Conservation (phyloP, 2,888 invertebrate species). For the Ennomos fuscantarius region DNA sequence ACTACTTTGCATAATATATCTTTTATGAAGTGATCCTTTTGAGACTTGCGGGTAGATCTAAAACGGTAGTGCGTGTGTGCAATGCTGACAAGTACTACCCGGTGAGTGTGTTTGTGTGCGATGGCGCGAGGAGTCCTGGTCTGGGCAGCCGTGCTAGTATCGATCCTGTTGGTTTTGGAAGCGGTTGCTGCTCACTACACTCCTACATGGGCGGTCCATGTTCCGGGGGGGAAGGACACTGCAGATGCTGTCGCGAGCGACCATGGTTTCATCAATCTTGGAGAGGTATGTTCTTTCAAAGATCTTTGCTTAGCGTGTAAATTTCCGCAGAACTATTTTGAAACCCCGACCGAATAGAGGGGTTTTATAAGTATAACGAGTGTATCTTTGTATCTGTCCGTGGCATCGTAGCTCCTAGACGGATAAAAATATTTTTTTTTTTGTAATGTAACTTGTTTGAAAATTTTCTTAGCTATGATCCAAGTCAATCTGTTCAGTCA, state of each 20-base stretch:
- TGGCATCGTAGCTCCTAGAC: conserved; percentile 5
- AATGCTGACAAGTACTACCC: conserved; percentile 82
- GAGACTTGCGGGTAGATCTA: conserved; percentile 39
- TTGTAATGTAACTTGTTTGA: too few species aligned
- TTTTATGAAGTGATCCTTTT: conserved; percentile 17
- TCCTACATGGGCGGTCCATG: conserved; percentile 94
- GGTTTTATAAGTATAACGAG: too few species aligned
- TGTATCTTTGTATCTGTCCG: too few species aligned
- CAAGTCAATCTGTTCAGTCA: too few species aligned
- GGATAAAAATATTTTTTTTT: too few species aligned
- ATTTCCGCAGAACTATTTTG: too few species aligned
- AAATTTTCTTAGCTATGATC: too few species aligned
- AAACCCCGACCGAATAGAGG: too few species aligned
- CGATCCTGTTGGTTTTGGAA: conserved; percentile 57
- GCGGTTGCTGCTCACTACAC: conserved; percentile 86
- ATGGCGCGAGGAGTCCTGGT: conserved; percentile 71
- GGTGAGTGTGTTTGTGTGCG: conserved; percentile 73
- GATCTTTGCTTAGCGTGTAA: background rate
- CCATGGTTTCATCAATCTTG: conserved; percentile 93
- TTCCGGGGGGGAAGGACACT: conserved; percentile 88
- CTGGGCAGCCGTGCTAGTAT: conserved; percentile 65
- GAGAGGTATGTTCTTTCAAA: conserved; percentile 88
- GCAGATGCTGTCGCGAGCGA: conserved; percentile 91
- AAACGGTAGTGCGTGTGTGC: conserved; percentile 64
- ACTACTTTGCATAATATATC: background rate